phyloP scores from a whole-genome alignment of 2,888 invertebrate species.

The Morpho achilles region DNA sequence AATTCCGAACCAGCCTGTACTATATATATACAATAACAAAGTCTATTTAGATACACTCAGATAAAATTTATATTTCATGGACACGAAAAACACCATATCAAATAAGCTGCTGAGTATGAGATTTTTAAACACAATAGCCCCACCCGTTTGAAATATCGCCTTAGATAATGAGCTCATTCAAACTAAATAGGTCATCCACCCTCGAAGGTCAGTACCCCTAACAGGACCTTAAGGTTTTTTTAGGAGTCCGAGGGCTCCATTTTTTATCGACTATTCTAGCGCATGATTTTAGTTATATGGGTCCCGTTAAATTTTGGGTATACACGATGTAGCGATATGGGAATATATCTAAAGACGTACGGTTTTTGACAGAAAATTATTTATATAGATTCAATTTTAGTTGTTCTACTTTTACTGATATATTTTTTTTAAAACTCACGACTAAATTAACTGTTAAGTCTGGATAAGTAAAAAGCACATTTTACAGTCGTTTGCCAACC shows the following conservation, averaged over 20 bases:
- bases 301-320: conserved; percentile 59
- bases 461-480: too few species aligned
- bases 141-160: conserved; percentile 23
- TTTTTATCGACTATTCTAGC: conserved; percentile 69
- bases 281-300: conserved; percentile 62
- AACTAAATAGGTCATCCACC: conserved; percentile 74
- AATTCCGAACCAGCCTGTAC: too few species aligned
- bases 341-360: conserved; percentile 40
- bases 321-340: conserved; percentile 36
- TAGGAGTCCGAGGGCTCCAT: conserved; percentile 53
- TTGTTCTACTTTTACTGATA: too few species aligned
- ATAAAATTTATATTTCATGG: conserved; percentile 3
- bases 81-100: conserved; percentile 1
- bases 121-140: conserved; percentile 16
- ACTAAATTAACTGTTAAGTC: too few species aligned
- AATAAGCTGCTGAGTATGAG: conserved; percentile 1
- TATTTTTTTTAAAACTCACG: too few species aligned
- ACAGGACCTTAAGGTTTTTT: conserved; percentile 72
- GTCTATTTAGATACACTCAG: neutral
- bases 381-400: too few species aligned
- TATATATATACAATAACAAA: neutral
- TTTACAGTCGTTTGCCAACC: too few species aligned
- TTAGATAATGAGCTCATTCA: conserved; percentile 63
- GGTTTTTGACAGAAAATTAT: neutral
- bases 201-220: conserved; percentile 71